Conservation (phyloP, 2,888 invertebrate genomes). For the Ochropleura leucogaster region DNA sequence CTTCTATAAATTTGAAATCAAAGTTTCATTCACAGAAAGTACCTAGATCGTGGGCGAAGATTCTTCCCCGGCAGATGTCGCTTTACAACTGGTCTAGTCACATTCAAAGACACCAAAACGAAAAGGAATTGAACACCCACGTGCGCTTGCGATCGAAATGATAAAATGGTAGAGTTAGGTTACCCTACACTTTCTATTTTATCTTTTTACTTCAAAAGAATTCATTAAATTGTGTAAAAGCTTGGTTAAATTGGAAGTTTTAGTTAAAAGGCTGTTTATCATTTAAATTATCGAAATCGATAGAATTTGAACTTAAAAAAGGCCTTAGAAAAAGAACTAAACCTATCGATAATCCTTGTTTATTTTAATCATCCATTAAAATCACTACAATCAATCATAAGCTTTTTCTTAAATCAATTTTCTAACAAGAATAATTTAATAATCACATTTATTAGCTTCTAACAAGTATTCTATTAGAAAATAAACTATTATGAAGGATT, state of each 20-base stretch:
- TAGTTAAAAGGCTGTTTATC: neutral
- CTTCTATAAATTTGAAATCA: constrained; percentile 5
- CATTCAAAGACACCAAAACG: constrained; percentile 52
- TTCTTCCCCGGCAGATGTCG: constrained; percentile 39
- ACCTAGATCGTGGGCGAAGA: constrained; percentile 32
- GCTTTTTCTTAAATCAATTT: neutral
- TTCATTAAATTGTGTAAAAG: constrained; percentile 25
- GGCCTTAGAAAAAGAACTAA: neutral
- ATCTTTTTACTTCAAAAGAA: constrained; percentile 31
- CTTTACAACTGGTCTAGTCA: constrained; percentile 64
- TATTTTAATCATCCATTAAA: neutral
- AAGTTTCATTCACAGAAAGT: constrained; percentile 28
- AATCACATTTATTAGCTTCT: constrained; percentile 5
- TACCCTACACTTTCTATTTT: constrained; percentile 48
- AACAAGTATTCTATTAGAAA: constrained; percentile 15
- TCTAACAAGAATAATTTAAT: neutral
- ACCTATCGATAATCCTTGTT: neutral
- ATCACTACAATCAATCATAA: neutral
- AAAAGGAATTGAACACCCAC: constrained; percentile 63
- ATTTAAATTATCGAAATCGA: neutral
- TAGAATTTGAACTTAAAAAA: neutral
- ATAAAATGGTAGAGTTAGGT: constrained; percentile 53
- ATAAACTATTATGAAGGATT: constrained; percentile 6
- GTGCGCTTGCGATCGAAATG: constrained; percentile 53
- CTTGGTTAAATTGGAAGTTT: neutral